Conservation (phyloP, 37 sponge, comb jelly and placozoan species). For the Geodia barretti region DNA sequence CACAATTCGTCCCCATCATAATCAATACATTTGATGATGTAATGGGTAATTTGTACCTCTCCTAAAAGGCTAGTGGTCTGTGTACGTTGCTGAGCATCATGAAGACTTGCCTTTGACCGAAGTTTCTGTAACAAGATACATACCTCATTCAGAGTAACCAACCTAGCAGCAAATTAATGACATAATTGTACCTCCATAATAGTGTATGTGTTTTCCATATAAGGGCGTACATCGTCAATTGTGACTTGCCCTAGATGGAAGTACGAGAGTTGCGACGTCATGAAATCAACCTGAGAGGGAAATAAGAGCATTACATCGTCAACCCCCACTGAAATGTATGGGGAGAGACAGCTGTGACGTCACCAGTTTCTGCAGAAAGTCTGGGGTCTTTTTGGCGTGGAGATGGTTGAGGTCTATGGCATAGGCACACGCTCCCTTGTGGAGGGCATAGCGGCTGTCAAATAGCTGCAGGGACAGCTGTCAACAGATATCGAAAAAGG, state of each 20-base stretch:
- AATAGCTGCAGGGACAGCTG: constrained; percentile 63
- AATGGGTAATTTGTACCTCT: neutral
- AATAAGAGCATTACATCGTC: neutral
- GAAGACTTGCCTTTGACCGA: neutral
- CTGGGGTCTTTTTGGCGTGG: constrained; percentile 61
- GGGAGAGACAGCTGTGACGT: neutral
- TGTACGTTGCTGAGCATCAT: neutral
- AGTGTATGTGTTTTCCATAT: constrained; percentile 38
- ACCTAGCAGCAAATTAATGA: neutral
- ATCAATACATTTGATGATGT: neutral
- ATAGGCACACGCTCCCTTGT: constrained; percentile 68
- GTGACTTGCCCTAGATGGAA: constrained; percentile 78
- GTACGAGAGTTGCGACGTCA: constrained; percentile 78
- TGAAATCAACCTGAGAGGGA: constrained; percentile 63
- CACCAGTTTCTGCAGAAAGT: constrained; percentile 77
- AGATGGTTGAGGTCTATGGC: constrained; percentile 55
- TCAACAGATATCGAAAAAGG: neutral
- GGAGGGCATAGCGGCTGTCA: constrained; percentile 57
- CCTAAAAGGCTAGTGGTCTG: neutral
- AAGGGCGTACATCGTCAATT: constrained; percentile 59
- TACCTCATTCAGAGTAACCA: neutral
- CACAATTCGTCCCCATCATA: neutral
- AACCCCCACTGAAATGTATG: neutral
- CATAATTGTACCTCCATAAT: constrained; percentile 30
- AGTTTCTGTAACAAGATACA: neutral